Percentiles rank a stretch among this genome's conserved stretches.
phyloP scores from a whole-genome alignment of 2,888 invertebrate species.

The Notodonta dromedarius region DNA sequence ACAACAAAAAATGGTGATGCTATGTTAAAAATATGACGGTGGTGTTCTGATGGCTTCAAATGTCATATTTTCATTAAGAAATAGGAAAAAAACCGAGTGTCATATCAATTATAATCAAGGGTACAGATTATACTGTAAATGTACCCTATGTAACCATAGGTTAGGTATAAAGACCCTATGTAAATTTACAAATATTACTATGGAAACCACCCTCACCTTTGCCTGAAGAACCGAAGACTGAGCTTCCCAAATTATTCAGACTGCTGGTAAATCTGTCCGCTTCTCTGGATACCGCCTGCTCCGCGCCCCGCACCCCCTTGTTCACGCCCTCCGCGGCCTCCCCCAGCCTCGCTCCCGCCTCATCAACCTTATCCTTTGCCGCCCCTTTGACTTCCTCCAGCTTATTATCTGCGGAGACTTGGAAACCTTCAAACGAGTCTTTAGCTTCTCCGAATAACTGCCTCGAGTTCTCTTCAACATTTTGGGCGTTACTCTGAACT shows the following conservation, averaged over 20 bases:
- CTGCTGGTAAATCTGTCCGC: constrained; percentile 73
- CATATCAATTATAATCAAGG: no score
- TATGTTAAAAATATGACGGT: no score
- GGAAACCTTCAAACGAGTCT: constrained; percentile 75
- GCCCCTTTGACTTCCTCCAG: constrained; percentile 69
- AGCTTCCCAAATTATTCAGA: constrained; percentile 76
- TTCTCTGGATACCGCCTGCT: constrained; percentile 58
- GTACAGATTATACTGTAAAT: no score
- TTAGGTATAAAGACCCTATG: no score
- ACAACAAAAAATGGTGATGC: no score
- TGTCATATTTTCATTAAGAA: no score
- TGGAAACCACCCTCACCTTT: constrained; percentile 60
- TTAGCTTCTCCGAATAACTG: constrained; percentile 68
- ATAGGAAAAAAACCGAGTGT: no score
- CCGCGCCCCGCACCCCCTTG: constrained; percentile 49
- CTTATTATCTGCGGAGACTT: constrained; percentile 75
- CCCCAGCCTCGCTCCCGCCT: constrained; percentile 57
- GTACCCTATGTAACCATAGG: no score
- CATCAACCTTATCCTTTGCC: constrained; percentile 55
- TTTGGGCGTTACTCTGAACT: constrained; percentile 50
- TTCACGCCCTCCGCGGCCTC: constrained; percentile 49
- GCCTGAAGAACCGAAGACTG: constrained; percentile 76
- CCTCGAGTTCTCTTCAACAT: constrained; percentile 57
- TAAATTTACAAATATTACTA: neutral
- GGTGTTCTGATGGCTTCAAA: no score